These are phyloP conservation scores for Daphoenositta chrysoptera DNA, from an alignment of 2,113 vertebrate species.

Conservation along the genomic window DNA sequence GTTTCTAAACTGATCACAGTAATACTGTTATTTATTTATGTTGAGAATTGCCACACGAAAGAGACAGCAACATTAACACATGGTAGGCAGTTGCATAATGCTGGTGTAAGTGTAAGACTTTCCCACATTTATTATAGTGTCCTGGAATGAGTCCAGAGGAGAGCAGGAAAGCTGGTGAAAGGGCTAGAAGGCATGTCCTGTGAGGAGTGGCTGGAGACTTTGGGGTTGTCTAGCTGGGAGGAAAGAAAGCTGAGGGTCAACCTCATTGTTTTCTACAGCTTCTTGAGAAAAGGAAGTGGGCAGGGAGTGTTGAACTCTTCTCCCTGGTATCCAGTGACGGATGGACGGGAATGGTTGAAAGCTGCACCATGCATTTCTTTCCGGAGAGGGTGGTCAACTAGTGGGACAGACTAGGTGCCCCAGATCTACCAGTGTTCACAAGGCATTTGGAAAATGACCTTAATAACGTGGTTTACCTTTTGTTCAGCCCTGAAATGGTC, in stretches of 20 bases:
- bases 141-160: neutral
- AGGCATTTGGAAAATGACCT: neutral
- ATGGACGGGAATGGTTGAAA: accelerated
- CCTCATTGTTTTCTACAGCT: neutral
- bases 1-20: neutral
- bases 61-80: neutral
- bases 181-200: neutral
- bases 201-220: too few relatives aligned
- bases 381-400: accelerated
- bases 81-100: neutral
- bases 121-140: neutral
- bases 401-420: neutral
- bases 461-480: neutral
- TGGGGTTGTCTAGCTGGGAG: neutral
- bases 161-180: neutral
- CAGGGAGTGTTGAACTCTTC: neutral
- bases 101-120: neutral
- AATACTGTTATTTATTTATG: neutral
- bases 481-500: neutral
- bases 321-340: neutral
- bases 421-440: neutral
- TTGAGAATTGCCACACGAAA: neutral
- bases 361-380: neutral
- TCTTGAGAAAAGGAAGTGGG: neutral
- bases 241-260: neutral